Evolutionary conservation across 2,797 vertebrate genomes (phyloP).

Genomic region (Rhinella marina): DNA sequence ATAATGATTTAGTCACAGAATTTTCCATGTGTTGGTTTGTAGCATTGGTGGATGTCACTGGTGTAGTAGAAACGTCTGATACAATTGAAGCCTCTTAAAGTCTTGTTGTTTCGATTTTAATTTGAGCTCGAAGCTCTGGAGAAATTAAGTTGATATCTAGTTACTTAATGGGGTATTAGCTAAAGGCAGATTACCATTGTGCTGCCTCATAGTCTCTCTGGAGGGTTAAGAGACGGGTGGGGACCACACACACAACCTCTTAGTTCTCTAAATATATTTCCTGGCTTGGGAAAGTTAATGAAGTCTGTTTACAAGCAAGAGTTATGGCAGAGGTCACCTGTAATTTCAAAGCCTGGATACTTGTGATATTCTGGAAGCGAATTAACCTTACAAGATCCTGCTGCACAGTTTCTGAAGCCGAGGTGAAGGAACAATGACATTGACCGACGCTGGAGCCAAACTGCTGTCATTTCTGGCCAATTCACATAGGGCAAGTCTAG

Average conservation of each 20-base stretch:
- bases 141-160: conserved; percentile 43
- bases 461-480: conserved; percentile 37
- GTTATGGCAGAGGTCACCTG: conserved; percentile 5
- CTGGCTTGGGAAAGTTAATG: neutral
- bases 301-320: neutral
- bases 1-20: neutral
- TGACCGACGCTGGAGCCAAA: conserved; percentile 17
- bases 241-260: neutral
- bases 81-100: conserved; percentile 17
- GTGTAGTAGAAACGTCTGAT: neutral
- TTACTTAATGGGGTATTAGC: conserved; percentile 48
- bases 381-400: conserved; percentile 27
- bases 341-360: neutral
- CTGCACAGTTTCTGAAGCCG: neutral
- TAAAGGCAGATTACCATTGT: conserved; percentile 21
- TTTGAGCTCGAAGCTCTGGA: conserved; percentile 27
- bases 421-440: conserved; percentile 31
- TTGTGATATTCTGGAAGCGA: neutral
- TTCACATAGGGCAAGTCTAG: conserved; percentile 49
- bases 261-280: neutral
- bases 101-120: conserved; percentile 34
- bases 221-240: neutral
- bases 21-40: neutral
- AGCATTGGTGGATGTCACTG: neutral
- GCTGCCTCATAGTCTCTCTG: conserved; percentile 31